phyloP scores from a whole-genome alignment of 2,888 invertebrate genomes.

The Rutpela maculata region DNA sequence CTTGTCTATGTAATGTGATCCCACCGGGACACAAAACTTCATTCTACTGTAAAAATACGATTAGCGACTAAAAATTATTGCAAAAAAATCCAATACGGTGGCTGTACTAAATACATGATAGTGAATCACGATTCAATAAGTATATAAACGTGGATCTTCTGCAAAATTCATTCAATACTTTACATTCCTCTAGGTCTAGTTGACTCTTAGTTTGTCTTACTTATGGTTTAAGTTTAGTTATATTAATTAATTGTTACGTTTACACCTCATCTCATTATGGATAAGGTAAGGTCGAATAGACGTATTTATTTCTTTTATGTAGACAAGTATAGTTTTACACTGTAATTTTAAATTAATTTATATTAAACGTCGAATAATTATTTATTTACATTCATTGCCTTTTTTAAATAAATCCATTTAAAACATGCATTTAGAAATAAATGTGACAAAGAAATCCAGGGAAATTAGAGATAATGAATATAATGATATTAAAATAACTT shows the following conservation, averaged over 20 bases:
- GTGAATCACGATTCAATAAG: conserved; percentile 72
- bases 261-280: conserved; percentile 49
- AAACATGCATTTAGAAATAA: no score
- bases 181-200: conserved; percentile 53
- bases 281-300: conserved; percentile 53
- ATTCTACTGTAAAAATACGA: conserved; percentile 66
- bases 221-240: conserved; percentile 43
- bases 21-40: conserved; percentile 55
- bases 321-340: not conserved
- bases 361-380: not conserved
- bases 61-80: conserved; percentile 64
- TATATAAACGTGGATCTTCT: conserved; percentile 69
- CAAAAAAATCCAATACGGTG: conserved; percentile 68
- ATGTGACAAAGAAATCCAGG: no score
- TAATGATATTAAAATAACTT: no score
- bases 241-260: conserved; percentile 24
- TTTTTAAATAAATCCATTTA: no score
- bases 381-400: no score
- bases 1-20: conserved; percentile 46
- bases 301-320: conserved; percentile 10
- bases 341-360: not conserved
- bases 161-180: conserved; percentile 68
- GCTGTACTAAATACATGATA: conserved; percentile 71
- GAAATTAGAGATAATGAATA: no score
- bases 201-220: conserved; percentile 36